Conservation (phyloP, 2,797 vertebrate species). For the Fundulus diaphanus region DNA sequence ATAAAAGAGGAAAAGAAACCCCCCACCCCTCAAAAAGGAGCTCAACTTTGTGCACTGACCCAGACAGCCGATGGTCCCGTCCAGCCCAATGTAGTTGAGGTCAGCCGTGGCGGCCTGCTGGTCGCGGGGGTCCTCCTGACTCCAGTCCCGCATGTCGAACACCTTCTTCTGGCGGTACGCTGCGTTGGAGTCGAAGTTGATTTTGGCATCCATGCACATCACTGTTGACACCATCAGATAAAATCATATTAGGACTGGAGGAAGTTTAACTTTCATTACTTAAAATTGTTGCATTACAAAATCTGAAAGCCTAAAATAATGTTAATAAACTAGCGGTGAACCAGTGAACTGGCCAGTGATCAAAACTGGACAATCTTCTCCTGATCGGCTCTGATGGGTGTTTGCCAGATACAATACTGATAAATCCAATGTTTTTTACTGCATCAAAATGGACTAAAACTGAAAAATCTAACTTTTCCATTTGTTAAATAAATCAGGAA, state of each 20-base stretch:
- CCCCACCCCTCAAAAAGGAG: background rate
- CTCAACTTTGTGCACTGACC: constrained; percentile 75
- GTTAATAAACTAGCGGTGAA: background rate
- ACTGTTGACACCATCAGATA: constrained; percentile 74
- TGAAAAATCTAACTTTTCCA: no score
- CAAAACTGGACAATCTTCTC: background rate
- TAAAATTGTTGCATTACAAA: background rate
- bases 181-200: constrained; percentile 97
- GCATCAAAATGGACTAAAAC: no score
- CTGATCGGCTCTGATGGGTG: background rate
- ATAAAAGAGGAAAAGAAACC: background rate
- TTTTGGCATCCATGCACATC: constrained; percentile 99
- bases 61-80: constrained; percentile 96
- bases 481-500: no score
- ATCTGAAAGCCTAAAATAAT: background rate
- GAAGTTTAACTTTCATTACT: background rate
- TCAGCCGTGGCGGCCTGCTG: constrained; percentile 89
- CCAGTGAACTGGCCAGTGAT: background rate
- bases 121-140: constrained; percentile 92
- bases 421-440: no score
- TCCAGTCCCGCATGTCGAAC: constrained; percentile 94
- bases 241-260: background rate
- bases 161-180: constrained; percentile 93
- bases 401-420: no score
- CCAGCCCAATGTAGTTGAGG: constrained; percentile 97